Conservation (phyloP, 2,113 vertebrate species). For the Poeciliopsis retropinna region DNA sequence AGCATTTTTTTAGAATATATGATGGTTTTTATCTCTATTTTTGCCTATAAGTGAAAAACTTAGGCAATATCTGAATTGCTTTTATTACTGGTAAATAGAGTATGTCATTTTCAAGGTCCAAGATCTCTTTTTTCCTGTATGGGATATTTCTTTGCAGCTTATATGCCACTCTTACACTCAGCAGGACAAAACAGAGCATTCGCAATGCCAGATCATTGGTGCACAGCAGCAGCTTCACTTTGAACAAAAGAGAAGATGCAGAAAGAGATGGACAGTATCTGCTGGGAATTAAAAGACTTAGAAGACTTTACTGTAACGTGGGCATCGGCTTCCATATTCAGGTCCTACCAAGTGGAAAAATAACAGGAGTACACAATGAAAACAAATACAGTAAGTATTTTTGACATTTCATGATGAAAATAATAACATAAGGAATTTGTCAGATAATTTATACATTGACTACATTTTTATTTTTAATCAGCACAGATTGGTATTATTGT, state of each 20-base stretch:
- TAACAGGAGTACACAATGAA: conserved; percentile 90
- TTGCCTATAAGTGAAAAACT: conserved; percentile 1
- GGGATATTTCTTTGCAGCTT: conserved; percentile 78
- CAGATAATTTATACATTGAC: too few species aligned
- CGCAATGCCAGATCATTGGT: conserved; percentile 79
- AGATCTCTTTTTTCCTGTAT: conserved; percentile 82
- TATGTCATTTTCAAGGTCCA: conserved; percentile 82
- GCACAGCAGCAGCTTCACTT: conserved; percentile 70
- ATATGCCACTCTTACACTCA: conserved; percentile 66
- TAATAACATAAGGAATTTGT: not conserved
- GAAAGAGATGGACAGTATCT: conserved; percentile 89
- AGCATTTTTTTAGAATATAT: not conserved
- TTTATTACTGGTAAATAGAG: conserved; percentile 14
- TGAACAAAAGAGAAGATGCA: conserved; percentile 80
- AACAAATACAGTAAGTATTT: conserved; percentile 89
- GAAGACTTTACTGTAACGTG: conserved; percentile 94
- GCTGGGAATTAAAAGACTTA: conserved; percentile 89
- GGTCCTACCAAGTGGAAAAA: conserved; percentile 87
- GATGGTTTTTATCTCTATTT: conserved; percentile 11
- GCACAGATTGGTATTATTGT: too few species aligned
- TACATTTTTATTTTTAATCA: too few species aligned
- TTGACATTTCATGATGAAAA: not conserved
- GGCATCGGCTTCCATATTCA: conserved; percentile 97
- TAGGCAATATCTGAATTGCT: not conserved
- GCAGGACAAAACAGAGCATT: conserved; percentile 54